phyloP scores from a whole-genome alignment of 2,113 vertebrate species.

The Aldabrachelys gigantea region DNA sequence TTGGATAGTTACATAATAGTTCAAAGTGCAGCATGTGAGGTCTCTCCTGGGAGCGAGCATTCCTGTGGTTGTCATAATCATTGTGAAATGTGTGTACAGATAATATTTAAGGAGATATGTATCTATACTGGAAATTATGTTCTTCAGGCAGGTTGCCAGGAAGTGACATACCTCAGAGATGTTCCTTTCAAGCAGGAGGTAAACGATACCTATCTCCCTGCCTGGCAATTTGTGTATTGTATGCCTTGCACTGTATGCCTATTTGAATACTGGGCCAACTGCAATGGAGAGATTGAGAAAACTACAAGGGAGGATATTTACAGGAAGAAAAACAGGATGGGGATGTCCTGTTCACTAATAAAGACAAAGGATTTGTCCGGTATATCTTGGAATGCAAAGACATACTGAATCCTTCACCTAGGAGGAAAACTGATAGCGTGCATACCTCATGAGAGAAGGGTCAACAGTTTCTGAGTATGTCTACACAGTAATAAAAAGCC shows the following conservation, averaged over 20 bases:
- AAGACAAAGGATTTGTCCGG: background rate
- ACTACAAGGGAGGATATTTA: background rate
- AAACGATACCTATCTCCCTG: background rate
- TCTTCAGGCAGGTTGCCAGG: background rate
- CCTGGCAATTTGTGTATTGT: background rate
- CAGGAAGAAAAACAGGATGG: background rate
- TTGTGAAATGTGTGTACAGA: background rate
- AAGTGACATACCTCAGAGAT: background rate
- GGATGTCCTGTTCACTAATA: background rate
- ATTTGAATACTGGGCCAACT: background rate
- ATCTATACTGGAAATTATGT: too few species aligned
- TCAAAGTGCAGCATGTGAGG: background rate
- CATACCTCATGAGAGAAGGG: background rate
- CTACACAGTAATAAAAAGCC: background rate
- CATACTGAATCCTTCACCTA: background rate
- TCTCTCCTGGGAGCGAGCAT: background rate
- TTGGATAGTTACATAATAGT: background rate
- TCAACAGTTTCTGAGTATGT: background rate
- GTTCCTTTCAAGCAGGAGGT: background rate
- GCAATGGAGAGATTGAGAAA: background rate
- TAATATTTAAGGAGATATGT: background rate
- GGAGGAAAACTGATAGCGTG: background rate
- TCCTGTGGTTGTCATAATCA: background rate
- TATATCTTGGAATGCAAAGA: background rate
- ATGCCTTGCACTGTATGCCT: background rate